A percentile compares a stretch with the other conserved stretches of the same genome.
These are phyloP conservation scores for Pyrochroa serraticornis DNA, from an alignment of 2,888 invertebrate genomes.

Conservation along the genomic window DNA sequence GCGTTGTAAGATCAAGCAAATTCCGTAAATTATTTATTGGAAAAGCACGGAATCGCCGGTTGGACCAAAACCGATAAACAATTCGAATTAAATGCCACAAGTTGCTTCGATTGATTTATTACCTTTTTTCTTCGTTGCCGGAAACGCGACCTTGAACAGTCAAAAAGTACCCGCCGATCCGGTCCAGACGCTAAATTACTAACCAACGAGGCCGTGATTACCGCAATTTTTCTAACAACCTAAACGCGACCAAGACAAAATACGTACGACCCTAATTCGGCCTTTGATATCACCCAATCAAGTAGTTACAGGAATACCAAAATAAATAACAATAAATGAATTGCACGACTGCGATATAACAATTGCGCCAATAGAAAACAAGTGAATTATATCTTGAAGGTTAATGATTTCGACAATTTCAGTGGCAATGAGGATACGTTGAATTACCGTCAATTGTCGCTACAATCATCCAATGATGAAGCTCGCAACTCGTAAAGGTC, in stretches of 20 bases:
- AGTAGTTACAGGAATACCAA: constrained; percentile 11
- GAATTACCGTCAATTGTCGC: constrained; percentile 45
- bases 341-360: constrained; percentile 19
- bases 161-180: too few species aligned
- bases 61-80: too few species aligned
- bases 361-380: constrained; percentile 30
- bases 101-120: neutral
- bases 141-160: too few species aligned
- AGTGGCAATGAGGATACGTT: constrained; percentile 48
- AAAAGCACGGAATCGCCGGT: too few species aligned
- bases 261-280: constrained; percentile 3
- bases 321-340: constrained; percentile 22
- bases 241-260: constrained; percentile 4
- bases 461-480: constrained; percentile 46
- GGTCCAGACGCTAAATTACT: too few species aligned
- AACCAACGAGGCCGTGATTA: too few species aligned
- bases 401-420: constrained; percentile 43
- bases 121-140: too few species aligned
- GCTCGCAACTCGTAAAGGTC: constrained; percentile 13
- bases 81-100: too few species aligned
- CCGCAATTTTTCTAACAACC: neutral
- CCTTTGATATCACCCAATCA: constrained; percentile 5
- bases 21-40: too few species aligned
- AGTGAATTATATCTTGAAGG: constrained; percentile 42
- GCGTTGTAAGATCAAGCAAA: too few species aligned